These are phyloP conservation scores for Rotaria socialis DNA, from an alignment of 2,888 invertebrate genomes.

Conservation along the genomic window DNA sequence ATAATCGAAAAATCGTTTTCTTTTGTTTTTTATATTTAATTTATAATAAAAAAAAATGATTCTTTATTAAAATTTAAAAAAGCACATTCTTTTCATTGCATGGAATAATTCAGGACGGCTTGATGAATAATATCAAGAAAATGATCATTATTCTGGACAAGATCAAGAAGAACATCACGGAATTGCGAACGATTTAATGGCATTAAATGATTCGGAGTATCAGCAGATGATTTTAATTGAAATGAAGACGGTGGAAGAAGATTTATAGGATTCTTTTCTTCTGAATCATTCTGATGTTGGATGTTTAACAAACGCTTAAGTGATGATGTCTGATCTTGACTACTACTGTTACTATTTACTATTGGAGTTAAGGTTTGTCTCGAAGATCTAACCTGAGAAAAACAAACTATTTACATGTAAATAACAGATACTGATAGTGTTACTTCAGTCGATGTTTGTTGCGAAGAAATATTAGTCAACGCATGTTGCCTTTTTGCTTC, in stretches of 20 bases:
- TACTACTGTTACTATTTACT: background rate
- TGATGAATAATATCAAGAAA: conserved; percentile 2
- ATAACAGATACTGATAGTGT: background rate
- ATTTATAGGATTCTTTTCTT: background rate
- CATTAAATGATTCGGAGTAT: background rate
- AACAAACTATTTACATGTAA: background rate
- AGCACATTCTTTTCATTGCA: background rate
- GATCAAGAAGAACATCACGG: background rate
- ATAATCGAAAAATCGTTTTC: background rate
- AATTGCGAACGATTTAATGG: background rate
- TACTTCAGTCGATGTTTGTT: background rate
- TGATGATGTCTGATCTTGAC: background rate
- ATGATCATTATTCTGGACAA: background rate
- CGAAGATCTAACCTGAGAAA: background rate
- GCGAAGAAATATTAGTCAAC: background rate
- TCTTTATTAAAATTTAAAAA: conserved; percentile 6
- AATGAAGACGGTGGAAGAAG: background rate
- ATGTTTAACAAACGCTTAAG: conserved; percentile 6
- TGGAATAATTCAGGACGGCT: background rate
- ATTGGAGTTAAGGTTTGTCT: background rate
- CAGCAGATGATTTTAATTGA: too few relatives aligned
- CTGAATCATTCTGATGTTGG: background rate
- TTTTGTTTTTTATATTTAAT: background rate
- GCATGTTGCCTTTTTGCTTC: background rate
- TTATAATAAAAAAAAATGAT: background rate